Conservation (phyloP, 2,797 vertebrate species). For the Gouania willdenowi region DNA sequence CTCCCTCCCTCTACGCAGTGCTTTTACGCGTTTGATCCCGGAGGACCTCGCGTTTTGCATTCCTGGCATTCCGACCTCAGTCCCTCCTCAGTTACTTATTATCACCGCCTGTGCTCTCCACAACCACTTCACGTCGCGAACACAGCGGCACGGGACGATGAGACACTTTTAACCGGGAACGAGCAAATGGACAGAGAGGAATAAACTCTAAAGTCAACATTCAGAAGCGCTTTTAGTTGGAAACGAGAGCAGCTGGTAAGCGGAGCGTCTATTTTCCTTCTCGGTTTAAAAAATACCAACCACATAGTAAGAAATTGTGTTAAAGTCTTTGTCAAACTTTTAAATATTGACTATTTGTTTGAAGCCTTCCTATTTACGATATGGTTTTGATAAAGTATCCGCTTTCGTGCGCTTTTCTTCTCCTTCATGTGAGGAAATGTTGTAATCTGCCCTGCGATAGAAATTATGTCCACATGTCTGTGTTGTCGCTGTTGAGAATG, state of each 20-base stretch:
- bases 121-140: slow-evolving; percentile 62
- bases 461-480: slow-evolving; percentile 43
- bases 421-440: slow-evolving; percentile 66
- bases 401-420: slow-evolving; percentile 47
- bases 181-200: slow-evolving; percentile 29
- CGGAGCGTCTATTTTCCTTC: background rate
- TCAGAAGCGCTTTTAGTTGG: slow-evolving; percentile 12
- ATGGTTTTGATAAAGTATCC: background rate
- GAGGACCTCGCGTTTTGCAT: slow-evolving; percentile 89
- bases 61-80: slow-evolving; percentile 87
- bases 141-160: slow-evolving; percentile 35
- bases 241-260: slow-evolving; percentile 67
- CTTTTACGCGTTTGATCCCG: slow-evolving; percentile 82
- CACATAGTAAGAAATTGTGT: background rate
- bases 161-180: slow-evolving; percentile 37
- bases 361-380: background rate
- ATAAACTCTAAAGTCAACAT: slow-evolving; percentile 12
- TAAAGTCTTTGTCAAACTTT: too few species aligned
- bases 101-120: slow-evolving; percentile 64
- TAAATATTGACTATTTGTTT: too few species aligned
- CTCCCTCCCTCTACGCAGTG: slow-evolving; percentile 50
- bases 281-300: background rate
- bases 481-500: slow-evolving; percentile 55
- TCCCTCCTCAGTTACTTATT: slow-evolving; percentile 81
- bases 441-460: slow-evolving; percentile 50